phyloP scores from a whole-genome alignment of 1,140 invertebrate genomes.

The Panagrolaimus sp. region DNA sequence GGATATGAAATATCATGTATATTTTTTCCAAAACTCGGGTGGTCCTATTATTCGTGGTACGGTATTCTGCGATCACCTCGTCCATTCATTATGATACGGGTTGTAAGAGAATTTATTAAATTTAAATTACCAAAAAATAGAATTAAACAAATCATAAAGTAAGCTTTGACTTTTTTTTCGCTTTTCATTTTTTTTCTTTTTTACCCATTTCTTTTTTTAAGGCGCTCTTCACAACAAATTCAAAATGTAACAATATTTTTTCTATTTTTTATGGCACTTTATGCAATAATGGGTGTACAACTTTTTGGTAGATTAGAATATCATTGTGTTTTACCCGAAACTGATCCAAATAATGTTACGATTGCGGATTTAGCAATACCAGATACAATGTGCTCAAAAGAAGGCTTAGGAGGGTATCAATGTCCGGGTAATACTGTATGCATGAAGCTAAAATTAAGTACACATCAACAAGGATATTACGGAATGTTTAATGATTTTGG shows the following conservation, averaged over 20 bases:
- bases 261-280: constrained; percentile 98
- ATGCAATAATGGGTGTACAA: constrained; percentile 91
- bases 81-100: constrained; percentile 93
- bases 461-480: constrained; percentile 51
- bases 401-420: constrained; percentile 75
- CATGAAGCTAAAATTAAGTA: constrained; percentile 75
- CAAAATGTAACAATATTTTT: constrained; percentile 99
- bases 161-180: constrained; percentile 60
- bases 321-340: constrained; percentile 74
- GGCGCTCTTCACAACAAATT: constrained; percentile 97
- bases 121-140: constrained; percentile 98
- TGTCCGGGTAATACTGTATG: constrained; percentile 92
- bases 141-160: constrained; percentile 99
- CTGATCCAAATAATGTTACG: constrained; percentile 67
- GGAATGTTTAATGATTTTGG: constrained; percentile 86
- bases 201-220: constrained; percentile 62
- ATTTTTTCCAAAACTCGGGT: constrained; percentile 28
- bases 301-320: constrained; percentile 96
- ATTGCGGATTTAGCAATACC: constrained; percentile 93
- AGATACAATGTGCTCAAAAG: constrained; percentile 91
- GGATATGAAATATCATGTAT: constrained; percentile 59
- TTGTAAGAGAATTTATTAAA: constrained; percentile 91
- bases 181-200: not conserved
- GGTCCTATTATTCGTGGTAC: constrained; percentile 64
- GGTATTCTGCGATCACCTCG: constrained; percentile 85